Percentiles rank a stretch among this genome's conserved stretches.
These are phyloP conservation scores for Drosophila sechellia DNA, from an alignment of 1,140 invertebrate species.

Conservation along the genomic window DNA sequence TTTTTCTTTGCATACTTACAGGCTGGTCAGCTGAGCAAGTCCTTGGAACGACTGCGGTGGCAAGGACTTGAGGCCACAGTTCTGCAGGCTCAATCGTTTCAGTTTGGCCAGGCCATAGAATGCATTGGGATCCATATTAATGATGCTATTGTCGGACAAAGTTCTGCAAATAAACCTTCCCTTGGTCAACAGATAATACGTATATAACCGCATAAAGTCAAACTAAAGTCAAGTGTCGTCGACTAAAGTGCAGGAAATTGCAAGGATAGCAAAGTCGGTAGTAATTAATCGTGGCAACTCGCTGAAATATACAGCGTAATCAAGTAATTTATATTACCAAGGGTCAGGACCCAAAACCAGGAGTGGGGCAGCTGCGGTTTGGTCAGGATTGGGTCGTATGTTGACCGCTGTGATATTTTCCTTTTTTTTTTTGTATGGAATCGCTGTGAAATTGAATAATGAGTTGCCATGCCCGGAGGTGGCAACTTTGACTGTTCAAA, in stretches of 20 bases:
- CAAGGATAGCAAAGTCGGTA: constrained; percentile 57
- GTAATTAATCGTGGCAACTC: constrained; percentile 74
- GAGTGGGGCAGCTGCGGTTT: constrained; percentile 16
- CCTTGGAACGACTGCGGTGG: constrained; percentile 85
- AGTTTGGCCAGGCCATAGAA: constrained; percentile 85
- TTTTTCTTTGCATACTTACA: constrained; percentile 85
- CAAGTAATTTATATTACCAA: constrained; percentile 76
- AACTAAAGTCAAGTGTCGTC: constrained; percentile 39
- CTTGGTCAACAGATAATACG: constrained; percentile 71
- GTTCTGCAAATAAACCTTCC: constrained; percentile 85
- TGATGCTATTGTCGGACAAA: constrained; percentile 86
- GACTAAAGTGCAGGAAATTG: constrained; percentile 72
- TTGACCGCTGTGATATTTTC: constrained; percentile 71
- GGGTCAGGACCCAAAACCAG: constrained; percentile 4
- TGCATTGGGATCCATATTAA: constrained; percentile 85
- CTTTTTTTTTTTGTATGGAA: constrained; percentile 56
- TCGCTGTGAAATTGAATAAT: constrained; percentile 81
- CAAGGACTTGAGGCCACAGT: constrained; percentile 85
- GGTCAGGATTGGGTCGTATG: constrained; percentile 31
- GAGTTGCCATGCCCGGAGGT: constrained; percentile 63
- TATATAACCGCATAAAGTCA: constrained; percentile 42
- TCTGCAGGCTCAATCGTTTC: constrained; percentile 86
- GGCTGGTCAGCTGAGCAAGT: constrained; percentile 85
- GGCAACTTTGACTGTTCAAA: constrained; percentile 56
- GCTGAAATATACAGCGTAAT: constrained; percentile 68